Base-by-base conservation (phyloP, 2,797 vertebrate species). In the Steatocranus sp. region DNA sequence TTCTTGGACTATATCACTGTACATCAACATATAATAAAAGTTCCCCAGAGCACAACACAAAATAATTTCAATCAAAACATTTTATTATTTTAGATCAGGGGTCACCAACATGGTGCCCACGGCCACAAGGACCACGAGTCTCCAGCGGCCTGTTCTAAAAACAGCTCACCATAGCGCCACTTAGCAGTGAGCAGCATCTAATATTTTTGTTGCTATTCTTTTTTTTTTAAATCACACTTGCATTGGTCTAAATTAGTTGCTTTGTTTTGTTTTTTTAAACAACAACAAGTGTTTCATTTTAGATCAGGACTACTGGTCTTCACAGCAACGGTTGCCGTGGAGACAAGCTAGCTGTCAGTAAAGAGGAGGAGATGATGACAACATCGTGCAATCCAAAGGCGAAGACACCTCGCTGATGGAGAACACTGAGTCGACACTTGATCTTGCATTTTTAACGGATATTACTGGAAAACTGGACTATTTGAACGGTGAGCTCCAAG, bases 1-100 rank as follows among this genome's bases (percentile, higher is more conserved):
- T 25, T 27, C 38, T 70, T 43, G 63, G 38, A 61, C 56, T 12
- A 61, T 61, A 61, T 61, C 30, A 61, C 30, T 61, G 56, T 34
- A 12, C 30, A 61, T 61, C 17, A 61, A 12, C 30, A 34, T 61
- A 61, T 34, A 11, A 34, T n/a, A 34, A 34, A n/a, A 7, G 56
- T n/a, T 34, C 30, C 7, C 17, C 56, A n/a, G 30, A 61, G 8
- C 17, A 61, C 56, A 61, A 34, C 56, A n/a, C 56, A 61, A 61
- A 61, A 34, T 61, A n/a, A n/a, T 61, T 61, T 34, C 17, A n/a
- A 61, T 61, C 10, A 61, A 61, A 32, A n/a, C 17, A 61, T 61
- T 34, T 61, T 61, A 61, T 34, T 34, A 34, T 61, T 61, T 58
- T 34, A 61, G 10, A 61, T 61, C 17, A 61, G 30, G 30, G 30